Conservation (phyloP, 2,888 invertebrate genomes). For the Epinotia demarniana region DNA sequence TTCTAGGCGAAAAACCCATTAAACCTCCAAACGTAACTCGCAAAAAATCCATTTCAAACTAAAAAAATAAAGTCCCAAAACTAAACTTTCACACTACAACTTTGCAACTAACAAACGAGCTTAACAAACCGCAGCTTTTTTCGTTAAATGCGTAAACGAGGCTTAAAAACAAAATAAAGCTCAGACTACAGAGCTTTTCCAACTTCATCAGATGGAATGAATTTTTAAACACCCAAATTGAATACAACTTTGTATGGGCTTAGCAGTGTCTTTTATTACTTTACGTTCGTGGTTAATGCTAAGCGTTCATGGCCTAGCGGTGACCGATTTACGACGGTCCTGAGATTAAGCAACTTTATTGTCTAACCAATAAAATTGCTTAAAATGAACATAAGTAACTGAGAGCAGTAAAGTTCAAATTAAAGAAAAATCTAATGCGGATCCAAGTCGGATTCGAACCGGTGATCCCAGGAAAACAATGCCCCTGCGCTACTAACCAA, state of each 20-base stretch:
- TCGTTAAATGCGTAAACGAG: slow-evolving; percentile 5
- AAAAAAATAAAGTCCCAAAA: neutral
- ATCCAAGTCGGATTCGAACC: no score
- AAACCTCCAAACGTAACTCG: neutral
- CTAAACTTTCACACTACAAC: slow-evolving; percentile 1
- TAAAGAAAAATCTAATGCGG: no score
- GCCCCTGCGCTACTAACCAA: no score
- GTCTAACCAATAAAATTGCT: no score
- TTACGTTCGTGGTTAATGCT: neutral
- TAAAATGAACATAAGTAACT: no score
- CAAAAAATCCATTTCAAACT: neutral
- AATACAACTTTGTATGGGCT: slow-evolving; percentile 20
- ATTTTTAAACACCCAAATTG: slow-evolving; percentile 28
- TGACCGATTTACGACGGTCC: neutral
- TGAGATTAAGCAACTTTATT: no score
- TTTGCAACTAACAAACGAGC: neutral
- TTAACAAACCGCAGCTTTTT: slow-evolving; percentile 10
- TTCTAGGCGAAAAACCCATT: neutral
- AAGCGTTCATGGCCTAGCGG: neutral
- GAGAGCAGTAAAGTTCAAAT: no score
- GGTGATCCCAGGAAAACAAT: no score
- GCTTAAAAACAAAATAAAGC: slow-evolving; percentile 32
- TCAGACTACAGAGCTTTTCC: slow-evolving; percentile 6
- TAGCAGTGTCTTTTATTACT: slow-evolving; percentile 15
- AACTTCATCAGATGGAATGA: slow-evolving; percentile 25